phyloP scores from a whole-genome alignment of 2,888 invertebrate species.

The Aspidiotus destructor region DNA sequence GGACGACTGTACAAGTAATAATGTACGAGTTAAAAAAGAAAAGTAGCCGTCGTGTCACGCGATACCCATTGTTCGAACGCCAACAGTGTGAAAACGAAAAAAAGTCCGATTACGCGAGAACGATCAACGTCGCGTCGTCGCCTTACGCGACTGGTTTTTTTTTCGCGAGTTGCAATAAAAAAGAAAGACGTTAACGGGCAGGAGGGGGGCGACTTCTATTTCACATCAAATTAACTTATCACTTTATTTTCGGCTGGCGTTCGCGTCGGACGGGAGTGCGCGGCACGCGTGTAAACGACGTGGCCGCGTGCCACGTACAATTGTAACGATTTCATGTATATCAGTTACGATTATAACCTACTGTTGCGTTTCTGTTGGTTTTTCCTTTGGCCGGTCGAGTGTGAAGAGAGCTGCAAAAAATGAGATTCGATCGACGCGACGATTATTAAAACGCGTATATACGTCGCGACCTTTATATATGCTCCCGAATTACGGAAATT shows the following conservation, averaged over 20 bases:
- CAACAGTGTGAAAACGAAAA: constrained; percentile 29
- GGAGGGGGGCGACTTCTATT: constrained; percentile 12
- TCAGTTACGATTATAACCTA: constrained; percentile 19
- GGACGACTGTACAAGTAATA: background rate
- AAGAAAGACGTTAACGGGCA: background rate
- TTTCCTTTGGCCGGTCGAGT: background rate
- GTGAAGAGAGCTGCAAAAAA: background rate
- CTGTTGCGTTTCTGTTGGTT: constrained; percentile 12
- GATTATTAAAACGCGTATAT: too few species aligned
- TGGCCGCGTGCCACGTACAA: constrained; percentile 22
- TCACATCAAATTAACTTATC: constrained; percentile 32
- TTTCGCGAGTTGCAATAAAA: constrained; percentile 2
- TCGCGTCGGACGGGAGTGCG: constrained; percentile 15
- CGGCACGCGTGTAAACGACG: constrained; percentile 21
- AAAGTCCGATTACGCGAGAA: constrained; percentile 20
- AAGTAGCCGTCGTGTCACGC: constrained; percentile 24
- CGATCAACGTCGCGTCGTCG: background rate
- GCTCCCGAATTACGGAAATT: too few species aligned
- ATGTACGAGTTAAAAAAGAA: constrained; percentile 3
- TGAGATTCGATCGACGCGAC: too few species aligned
- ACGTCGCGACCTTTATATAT: too few species aligned
- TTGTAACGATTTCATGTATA: constrained; percentile 23
- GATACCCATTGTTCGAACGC: constrained; percentile 24
- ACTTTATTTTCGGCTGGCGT: constrained; percentile 29
- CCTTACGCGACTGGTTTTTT: constrained; percentile 5